Percentiles rank a stretch among this genome's conserved stretches.
Evolutionary conservation across 2,888 invertebrate species (phyloP).

Genomic region (Drosophila nr. medialis): DNA sequence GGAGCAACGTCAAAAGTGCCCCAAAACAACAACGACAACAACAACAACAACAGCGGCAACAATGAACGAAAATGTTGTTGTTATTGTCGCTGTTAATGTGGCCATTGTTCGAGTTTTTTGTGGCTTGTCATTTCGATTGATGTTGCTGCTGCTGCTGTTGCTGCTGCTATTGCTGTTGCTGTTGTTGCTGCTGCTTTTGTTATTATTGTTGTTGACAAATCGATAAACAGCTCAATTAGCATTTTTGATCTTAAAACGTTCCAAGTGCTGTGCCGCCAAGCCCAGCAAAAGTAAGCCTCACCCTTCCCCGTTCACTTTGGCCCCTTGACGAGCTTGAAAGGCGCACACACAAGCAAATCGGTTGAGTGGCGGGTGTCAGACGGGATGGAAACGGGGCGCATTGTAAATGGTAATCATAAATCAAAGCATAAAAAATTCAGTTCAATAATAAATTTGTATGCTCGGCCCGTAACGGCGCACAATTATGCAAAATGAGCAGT

Average conservation of each 20-base stretch:
- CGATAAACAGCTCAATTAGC: conserved; percentile 81
- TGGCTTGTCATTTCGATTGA: conserved; percentile 43
- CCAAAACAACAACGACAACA: conserved; percentile 26
- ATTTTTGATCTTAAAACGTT: conserved; percentile 70
- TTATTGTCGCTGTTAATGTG: conserved; percentile 57
- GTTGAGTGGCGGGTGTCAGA: conserved; percentile 10
- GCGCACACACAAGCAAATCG: conserved; percentile 1
- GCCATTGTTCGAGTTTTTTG: conserved; percentile 60
- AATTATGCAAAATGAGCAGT: conserved; percentile 74
- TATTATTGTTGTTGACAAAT: conserved; percentile 70
- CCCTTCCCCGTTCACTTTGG: not conserved
- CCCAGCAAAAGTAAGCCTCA: conserved; percentile 25
- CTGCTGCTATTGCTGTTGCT: conserved; percentile 9
- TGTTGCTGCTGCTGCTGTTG: conserved; percentile 42
- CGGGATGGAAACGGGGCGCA: not conserved
- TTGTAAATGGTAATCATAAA: conserved; percentile 68
- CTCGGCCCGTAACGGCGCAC: conserved; percentile 56
- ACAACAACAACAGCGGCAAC: conserved; percentile 23
- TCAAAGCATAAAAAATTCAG: conserved; percentile 73
- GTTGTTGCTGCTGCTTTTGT: conserved; percentile 1
- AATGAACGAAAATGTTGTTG: conserved; percentile 41
- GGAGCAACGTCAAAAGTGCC: conserved; percentile 42
- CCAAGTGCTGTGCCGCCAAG: conserved; percentile 39
- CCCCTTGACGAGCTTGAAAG: not conserved
- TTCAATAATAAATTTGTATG: conserved; percentile 78